Evolutionary conservation across 2,113 vertebrate genomes (phyloP).

Genomic region (Motacilla alba): DNA sequence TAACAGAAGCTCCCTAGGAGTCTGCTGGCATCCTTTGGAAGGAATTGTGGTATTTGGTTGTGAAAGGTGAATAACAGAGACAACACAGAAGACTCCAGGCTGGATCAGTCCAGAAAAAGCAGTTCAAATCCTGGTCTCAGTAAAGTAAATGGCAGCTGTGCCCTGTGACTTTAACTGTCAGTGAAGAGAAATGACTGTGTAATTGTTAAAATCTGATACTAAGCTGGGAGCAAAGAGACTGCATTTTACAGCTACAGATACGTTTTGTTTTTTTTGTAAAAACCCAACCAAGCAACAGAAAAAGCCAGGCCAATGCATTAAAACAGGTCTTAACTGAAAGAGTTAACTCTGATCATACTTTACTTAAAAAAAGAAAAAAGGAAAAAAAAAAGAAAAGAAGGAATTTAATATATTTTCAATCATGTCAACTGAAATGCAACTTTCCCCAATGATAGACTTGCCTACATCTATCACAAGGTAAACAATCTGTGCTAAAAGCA

Average conservation of each 20-base stretch:
- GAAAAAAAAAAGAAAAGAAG: neutral
- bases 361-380: neutral
- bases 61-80: neutral
- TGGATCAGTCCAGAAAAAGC: neutral
- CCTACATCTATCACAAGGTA: conserved; percentile 56
- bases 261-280: neutral
- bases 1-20: neutral
- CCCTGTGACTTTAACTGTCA: conserved; percentile 23
- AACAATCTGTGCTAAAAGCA: conserved; percentile 51
- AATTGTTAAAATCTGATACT: conserved; percentile 6
- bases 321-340: neutral
- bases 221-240: neutral
- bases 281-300: neutral
- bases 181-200: neutral
- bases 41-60: neutral
- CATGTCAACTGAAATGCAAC: conserved; percentile 49
- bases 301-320: neutral
- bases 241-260: neutral
- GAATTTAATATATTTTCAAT: conserved; percentile 54
- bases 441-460: conserved; percentile 47
- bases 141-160: conserved; percentile 18
- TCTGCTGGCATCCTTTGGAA: neutral
- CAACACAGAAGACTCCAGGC: neutral
- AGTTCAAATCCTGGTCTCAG: neutral
- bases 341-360: neutral